phyloP scores from a whole-genome alignment of 2,113 vertebrate genomes.

The Spea bombifrons region DNA sequence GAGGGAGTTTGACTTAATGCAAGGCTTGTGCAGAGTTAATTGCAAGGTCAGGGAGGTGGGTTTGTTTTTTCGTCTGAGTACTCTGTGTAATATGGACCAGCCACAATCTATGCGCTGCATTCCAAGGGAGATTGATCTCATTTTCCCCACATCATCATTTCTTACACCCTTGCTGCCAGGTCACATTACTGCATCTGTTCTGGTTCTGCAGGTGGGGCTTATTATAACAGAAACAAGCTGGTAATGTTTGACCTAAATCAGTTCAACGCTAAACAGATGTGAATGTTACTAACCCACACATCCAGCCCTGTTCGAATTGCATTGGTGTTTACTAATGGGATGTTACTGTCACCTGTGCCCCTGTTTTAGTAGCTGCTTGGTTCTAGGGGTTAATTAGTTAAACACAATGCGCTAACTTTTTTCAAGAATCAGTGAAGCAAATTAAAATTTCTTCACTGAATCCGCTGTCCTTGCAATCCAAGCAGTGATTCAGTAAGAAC shows the following conservation, averaged over 20 bases:
- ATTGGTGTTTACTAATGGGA: too few species aligned
- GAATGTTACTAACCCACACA: too few species aligned
- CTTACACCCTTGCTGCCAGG: constrained; percentile 5
- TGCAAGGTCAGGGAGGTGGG: background rate
- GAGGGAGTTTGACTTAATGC: constrained; percentile 7
- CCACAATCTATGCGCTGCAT: constrained; percentile 16
- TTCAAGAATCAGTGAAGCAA: too few species aligned
- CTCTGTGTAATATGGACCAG: constrained; percentile 11
- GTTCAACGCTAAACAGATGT: constrained; percentile 35
- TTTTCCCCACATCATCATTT: constrained; percentile 19
- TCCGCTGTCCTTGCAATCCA: too few species aligned
- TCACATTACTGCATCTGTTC: constrained; percentile 20
- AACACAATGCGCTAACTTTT: too few species aligned
- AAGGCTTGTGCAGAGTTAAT: constrained; percentile 22
- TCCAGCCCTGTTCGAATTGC: too few species aligned
- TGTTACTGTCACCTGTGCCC: background rate
- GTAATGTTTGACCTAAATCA: constrained; percentile 29
- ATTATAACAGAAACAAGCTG: constrained; percentile 28
- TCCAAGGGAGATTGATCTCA: constrained; percentile 9
- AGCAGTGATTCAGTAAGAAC: too few species aligned
- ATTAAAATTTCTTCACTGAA: too few species aligned
- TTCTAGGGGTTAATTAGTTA: too few species aligned
- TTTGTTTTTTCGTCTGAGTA: background rate
- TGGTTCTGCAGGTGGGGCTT: constrained; percentile 28
- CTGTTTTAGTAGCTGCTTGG: too few species aligned